Base-by-base conservation (phyloP, 2,888 invertebrate species). In the Eristalinus sepulchralis region DNA sequence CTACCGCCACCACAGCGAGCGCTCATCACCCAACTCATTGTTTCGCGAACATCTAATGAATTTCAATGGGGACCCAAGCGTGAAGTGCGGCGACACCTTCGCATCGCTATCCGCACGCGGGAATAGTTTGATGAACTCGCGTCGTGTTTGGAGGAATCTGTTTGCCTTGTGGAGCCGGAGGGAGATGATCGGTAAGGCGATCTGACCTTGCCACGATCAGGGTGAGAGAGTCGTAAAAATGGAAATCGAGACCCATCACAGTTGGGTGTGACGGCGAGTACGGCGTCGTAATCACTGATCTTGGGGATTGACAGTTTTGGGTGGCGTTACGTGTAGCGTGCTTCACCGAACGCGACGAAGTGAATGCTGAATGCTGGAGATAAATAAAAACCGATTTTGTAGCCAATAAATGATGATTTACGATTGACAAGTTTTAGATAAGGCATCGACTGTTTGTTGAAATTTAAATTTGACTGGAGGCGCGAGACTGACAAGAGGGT, bases 61-160 rank as follows among this genome's bases (percentile, higher is more conserved):
- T 84, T 80, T 33, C 64, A 67, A 84, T 67, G 64, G 27, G 20
- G 31, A 55, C 20, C 39, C 47, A 31, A 57, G 57, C 57, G 55
- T 33, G n/a, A 33, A 33, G 24, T 47, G 47, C 47, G 39, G 24
- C 53, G 72, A 60, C 71, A 84, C 53, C 39, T 75, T 70, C 57
- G 34, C 47, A 53, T 55, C 17, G 11, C n/a, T 33, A 17, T 34
- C n/a, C 47, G 47, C 47, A 47, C 62, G 33, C 34, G 53, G n/a
- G 57, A 33, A 62, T 79, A 63, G 84, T 84, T 84, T 84, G 84
- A 81, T 76, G 76, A 84, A 81, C 81, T 84, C 67, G 57, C 67
- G 66, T 10, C 68, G 36, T 68, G 36, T 17, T 68, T 63, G 63
- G 17, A 75, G n/a, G 27, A 33, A 9, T 66, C 39, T 10, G 31